phyloP scores from a whole-genome alignment of 2,888 invertebrate species.

The Leucania comma region DNA sequence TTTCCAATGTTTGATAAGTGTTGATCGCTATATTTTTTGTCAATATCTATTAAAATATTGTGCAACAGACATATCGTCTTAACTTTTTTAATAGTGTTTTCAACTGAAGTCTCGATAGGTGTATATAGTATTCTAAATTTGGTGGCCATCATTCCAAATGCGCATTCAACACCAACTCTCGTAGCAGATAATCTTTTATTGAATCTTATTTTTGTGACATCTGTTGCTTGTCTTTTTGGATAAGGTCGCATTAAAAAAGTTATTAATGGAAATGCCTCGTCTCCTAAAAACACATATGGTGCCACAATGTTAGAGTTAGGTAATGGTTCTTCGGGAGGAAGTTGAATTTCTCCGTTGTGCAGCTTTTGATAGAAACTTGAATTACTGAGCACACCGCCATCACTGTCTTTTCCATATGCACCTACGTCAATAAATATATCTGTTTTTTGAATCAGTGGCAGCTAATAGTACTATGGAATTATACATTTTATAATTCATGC shows the following conservation, averaged over 20 bases:
- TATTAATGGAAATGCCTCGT: slow-evolving; percentile 26
- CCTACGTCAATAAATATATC: slow-evolving; percentile 54
- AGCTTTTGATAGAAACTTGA: slow-evolving; percentile 53
- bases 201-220: slow-evolving; percentile 44
- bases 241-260: slow-evolving; percentile 61
- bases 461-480: slow-evolving; percentile 55
- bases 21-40: slow-evolving; percentile 21
- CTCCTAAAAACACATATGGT: slow-evolving; percentile 65
- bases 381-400: slow-evolving; percentile 52
- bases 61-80: slow-evolving; percentile 40
- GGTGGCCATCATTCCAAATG: slow-evolving; percentile 42
- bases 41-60: slow-evolving; percentile 50
- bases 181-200: slow-evolving; percentile 49
- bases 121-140: slow-evolving; percentile 6
- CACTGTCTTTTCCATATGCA: slow-evolving; percentile 48
- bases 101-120: slow-evolving; percentile 12
- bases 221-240: slow-evolving; percentile 38
- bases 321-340: slow-evolving; percentile 52
- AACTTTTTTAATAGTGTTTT: slow-evolving; percentile 23
- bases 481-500: slow-evolving; percentile 42
- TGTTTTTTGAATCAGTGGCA: slow-evolving; percentile 54
- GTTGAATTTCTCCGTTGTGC: slow-evolving; percentile 49
- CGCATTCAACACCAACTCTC: slow-evolving; percentile 38
- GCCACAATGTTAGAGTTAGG: slow-evolving; percentile 48
- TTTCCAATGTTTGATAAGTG: slow-evolving; percentile 30